phyloP scores from a whole-genome alignment of 2,888 invertebrate genomes.

The Bembecia ichneumoniformis region DNA sequence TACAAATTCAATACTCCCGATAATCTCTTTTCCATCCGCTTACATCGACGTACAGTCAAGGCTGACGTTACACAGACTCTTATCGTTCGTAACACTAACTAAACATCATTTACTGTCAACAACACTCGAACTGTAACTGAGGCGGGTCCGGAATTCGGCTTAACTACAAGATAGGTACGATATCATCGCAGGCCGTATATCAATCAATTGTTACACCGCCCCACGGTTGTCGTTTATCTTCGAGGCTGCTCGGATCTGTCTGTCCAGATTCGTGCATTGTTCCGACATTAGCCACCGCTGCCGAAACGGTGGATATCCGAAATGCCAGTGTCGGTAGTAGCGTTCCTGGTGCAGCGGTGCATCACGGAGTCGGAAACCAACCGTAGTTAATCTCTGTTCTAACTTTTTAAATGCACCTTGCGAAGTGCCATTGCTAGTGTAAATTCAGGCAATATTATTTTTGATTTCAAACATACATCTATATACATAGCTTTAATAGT shows the following conservation, averaged over 20 bases:
- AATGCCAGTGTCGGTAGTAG: constrained; percentile 54
- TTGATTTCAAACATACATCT: no score
- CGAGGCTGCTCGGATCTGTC: constrained; percentile 59
- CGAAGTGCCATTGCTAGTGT: not conserved
- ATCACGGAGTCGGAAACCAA: not conserved
- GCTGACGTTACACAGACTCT: constrained; percentile 25
- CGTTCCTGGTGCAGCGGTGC: constrained; percentile 46
- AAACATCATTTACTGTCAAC: constrained; percentile 64
- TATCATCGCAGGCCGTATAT: constrained; percentile 64
- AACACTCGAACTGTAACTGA: constrained; percentile 62
- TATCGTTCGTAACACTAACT: constrained; percentile 40
- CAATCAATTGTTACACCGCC: constrained; percentile 69
- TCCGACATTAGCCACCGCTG: constrained; percentile 60
- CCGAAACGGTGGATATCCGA: constrained; percentile 63
- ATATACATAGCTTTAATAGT: no score
- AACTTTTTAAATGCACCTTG: not conserved
- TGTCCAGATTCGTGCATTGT: constrained; percentile 69
- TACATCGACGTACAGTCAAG: no score
- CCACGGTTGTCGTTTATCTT: constrained; percentile 69
- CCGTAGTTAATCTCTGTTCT: not conserved
- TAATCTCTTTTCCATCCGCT: no score
- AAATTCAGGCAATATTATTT: not conserved
- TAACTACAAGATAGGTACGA: constrained; percentile 46
- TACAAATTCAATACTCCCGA: no score
- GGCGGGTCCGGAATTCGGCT: constrained; percentile 58